Base-by-base conservation (phyloP, 2,113 vertebrate species). In the Cryptotis parvus region DNA sequence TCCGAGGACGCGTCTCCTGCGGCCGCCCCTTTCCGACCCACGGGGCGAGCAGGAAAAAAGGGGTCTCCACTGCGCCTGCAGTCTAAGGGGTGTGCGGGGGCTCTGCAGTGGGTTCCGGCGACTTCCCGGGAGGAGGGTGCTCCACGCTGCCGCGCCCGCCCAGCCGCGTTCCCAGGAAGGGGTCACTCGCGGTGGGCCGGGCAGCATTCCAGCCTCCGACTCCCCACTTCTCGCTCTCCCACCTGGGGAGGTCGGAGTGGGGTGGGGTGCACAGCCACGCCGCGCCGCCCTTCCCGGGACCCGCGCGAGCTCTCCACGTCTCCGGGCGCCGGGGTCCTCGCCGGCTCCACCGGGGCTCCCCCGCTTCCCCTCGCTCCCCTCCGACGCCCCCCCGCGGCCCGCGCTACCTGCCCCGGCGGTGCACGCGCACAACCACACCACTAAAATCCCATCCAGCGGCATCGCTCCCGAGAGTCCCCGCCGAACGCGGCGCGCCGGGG, bases 391-490 rank as follows among this genome's bases (percentile, higher is more conserved):
- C 24, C 63, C 49, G n/a, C 69, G 18, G n/a, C 89, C 77, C 91
- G 69, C 45, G 66, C 98, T 95, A 99, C 99, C 98, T 98, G 98
- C 96, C 97, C 97, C 97, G 91, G 98, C 96, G 70, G 97, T 94
- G 94, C 98, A 97, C 94, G 98, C 97, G 76, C 98, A 96, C 61
- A 97, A 97, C 88, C 98, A 97, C 73, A 98, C 95, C 95, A 97
- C 96, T 96, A 98, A 95, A 92, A 98, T 95, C 95, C 97, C 95
- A 98, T 98, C 98, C 98, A 98, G 98, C 85, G 81, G 96, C 96
- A 96, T 97, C 39, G 93, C 91, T 93, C 82, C 89, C 76, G 76
- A 87, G 88, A 91, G 85, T 81, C 75, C 95, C 87, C 80, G 95
- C 87, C 76, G 55, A 91, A 72, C 70, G 77, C 55, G 92, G 95